These are phyloP conservation scores for Palloptera scutellata DNA, from an alignment of 2,888 invertebrate species.

Conservation along the genomic window DNA sequence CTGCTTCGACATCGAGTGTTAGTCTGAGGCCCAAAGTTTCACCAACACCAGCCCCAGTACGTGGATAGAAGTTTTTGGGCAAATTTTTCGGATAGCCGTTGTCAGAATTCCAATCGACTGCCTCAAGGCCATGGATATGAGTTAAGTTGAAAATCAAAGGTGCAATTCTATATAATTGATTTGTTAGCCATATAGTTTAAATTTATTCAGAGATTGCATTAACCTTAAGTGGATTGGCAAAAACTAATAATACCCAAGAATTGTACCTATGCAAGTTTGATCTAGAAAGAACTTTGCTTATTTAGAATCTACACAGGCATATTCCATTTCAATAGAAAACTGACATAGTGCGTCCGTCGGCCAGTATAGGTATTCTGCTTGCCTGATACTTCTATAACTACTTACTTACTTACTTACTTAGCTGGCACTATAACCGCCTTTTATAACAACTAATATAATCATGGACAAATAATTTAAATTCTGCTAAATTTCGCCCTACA, in stretches of 20 bases:
- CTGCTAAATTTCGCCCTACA: constrained; percentile 69
- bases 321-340: constrained; percentile 45
- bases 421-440: too few relatives aligned
- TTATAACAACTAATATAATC: too few relatives aligned
- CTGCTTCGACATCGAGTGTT: constrained; percentile 72
- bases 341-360: constrained; percentile 81
- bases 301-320: too few relatives aligned
- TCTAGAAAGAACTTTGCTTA: too few relatives aligned
- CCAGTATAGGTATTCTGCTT: constrained; percentile 80
- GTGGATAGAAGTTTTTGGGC: constrained; percentile 68
- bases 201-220: too few relatives aligned
- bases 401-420: too few relatives aligned
- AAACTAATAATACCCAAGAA: too few relatives aligned
- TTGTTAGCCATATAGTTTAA: too few relatives aligned
- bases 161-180: too few relatives aligned
- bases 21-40: constrained; percentile 74
- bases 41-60: constrained; percentile 67
- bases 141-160: background rate
- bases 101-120: constrained; percentile 77
- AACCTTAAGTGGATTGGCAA: too few relatives aligned
- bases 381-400: constrained; percentile 74
- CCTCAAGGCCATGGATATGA: constrained; percentile 22
- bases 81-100: constrained; percentile 70
- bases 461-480: constrained; percentile 76
- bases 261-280: too few relatives aligned